A percentile compares a stretch with the other conserved stretches of the same genome.
phyloP scores from a whole-genome alignment of 2,888 invertebrate species.

The Argyra leucocephala region DNA sequence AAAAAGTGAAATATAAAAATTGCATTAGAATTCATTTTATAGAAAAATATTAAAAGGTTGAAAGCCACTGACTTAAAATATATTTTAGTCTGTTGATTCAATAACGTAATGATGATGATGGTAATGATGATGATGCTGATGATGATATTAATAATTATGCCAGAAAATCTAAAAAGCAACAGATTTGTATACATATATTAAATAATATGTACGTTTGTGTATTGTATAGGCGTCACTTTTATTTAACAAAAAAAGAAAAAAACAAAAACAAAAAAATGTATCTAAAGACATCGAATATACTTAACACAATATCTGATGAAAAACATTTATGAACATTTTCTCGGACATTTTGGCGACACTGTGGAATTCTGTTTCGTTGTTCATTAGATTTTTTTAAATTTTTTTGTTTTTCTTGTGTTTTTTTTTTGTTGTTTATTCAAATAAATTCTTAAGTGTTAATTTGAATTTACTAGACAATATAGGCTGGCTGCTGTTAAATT shows the following conservation, averaged over 20 bases:
- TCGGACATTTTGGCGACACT: neutral
- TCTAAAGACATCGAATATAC: neutral
- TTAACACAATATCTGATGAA: neutral
- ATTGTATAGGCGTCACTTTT: neutral
- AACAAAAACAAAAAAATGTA: neutral
- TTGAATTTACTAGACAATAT: too few species aligned
- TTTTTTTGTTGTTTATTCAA: too few species aligned
- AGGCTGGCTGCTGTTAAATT: too few species aligned
- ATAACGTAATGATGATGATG: neutral
- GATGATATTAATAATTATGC: neutral
- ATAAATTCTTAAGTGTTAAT: too few species aligned
- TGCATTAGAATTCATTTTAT: too few species aligned
- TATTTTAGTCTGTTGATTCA: neutral
- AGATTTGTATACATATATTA: neutral
- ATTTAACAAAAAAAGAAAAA: neutral
- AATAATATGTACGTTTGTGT: neutral
- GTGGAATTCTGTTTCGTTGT: conserved; percentile 1
- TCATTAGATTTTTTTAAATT: neutral
- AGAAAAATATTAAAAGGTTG: too few species aligned
- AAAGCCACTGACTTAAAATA: too few species aligned
- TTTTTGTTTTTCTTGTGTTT: neutral
- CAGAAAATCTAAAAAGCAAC: neutral
- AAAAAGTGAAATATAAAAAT: too few species aligned
- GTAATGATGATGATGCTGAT: neutral
- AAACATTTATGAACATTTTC: neutral